phyloP scores from a whole-genome alignment of 2,797 vertebrate genomes.

The Lerista edwardsae region DNA sequence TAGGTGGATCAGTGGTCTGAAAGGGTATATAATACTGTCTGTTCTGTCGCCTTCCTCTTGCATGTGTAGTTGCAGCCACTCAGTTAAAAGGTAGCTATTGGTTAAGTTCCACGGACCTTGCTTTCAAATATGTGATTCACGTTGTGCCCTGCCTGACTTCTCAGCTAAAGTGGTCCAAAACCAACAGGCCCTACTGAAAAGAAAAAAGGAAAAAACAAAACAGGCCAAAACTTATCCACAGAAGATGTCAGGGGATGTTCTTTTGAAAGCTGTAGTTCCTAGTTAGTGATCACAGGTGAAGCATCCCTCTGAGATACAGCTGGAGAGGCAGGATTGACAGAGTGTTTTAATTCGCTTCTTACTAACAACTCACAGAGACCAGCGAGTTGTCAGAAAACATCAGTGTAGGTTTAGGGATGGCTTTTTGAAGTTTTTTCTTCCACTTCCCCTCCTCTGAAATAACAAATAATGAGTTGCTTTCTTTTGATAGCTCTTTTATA shows the following conservation, averaged over 20 bases:
- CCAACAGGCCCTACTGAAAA: not conserved
- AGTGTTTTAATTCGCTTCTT: constrained; percentile 26
- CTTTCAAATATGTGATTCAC: not conserved
- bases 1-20: not conserved
- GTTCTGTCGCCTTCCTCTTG: not conserved
- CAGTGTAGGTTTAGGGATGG: constrained; percentile 42
- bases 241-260: not conserved
- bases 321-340: constrained; percentile 9
- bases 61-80: not conserved
- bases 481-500: constrained; percentile 64
- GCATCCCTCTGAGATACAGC: constrained; percentile 14
- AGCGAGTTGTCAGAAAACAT: constrained; percentile 54
- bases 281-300: not conserved
- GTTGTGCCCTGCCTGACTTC: not conserved
- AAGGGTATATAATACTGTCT: not conserved
- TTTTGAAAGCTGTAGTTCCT: constrained; percentile 29
- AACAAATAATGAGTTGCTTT: constrained; percentile 55
- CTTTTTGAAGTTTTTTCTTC: constrained; percentile 46
- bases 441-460: constrained; percentile 40
- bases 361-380: constrained; percentile 19
- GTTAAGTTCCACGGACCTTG: not conserved
- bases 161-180: constrained; percentile 5
- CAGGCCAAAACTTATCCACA: constrained; percentile 30
- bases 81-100: not conserved
- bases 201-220: no score